Evolutionary conservation across 2,113 vertebrate species (phyloP).

Genomic region (Motacilla tschutschensis): DNA sequence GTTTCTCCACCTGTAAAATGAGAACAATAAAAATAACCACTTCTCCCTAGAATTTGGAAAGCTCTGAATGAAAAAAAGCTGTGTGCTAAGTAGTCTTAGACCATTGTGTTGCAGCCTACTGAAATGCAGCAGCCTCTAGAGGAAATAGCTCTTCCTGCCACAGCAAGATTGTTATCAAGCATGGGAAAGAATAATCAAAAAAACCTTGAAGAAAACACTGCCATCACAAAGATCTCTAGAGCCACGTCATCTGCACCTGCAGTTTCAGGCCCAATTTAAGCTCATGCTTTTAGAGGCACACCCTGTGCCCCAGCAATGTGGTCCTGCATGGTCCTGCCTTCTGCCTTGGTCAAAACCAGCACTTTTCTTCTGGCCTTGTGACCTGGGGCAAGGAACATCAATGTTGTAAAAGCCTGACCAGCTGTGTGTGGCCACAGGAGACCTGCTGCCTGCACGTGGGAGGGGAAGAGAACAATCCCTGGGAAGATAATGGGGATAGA

Average conservation of each 20-base stretch:
- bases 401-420: neutral
- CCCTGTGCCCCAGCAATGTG: accelerated
- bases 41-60: neutral
- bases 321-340: neutral
- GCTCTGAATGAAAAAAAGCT: neutral
- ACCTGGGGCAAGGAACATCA: neutral
- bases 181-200: neutral
- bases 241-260: neutral
- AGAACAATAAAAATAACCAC: neutral
- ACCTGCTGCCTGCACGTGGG: neutral
- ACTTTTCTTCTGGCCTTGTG: neutral
- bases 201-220: neutral
- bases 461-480: neutral
- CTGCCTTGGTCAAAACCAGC: neutral
- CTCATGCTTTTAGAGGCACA: neutral
- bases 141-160: neutral
- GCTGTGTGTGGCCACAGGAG: accelerated
- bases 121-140: neutral
- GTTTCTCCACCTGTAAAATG: neutral
- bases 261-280: neutral
- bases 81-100: neutral
- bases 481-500: accelerated
- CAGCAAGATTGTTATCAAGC: neutral
- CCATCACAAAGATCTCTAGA: neutral
- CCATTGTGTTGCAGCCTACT: accelerated